A percentile compares a stretch with the other conserved stretches of the same genome.
phyloP scores from a whole-genome alignment of 2,113 vertebrate genomes.

The Peucedramus taeniatus region DNA sequence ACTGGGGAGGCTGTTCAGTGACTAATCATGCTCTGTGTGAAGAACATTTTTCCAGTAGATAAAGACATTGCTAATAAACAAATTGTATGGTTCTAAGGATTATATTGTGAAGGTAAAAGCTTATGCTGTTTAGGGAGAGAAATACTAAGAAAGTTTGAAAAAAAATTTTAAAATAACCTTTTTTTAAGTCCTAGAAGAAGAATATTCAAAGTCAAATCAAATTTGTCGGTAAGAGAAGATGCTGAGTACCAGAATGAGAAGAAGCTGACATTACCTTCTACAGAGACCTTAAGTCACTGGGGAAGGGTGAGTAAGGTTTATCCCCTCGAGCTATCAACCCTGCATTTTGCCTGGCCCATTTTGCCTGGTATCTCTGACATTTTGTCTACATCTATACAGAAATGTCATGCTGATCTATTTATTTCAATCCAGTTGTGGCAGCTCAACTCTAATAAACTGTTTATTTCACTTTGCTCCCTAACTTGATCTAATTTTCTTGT shows the following conservation, averaged over 20 bases:
- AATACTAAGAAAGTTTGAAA: background rate
- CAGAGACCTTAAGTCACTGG: background rate
- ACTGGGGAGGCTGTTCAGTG: background rate
- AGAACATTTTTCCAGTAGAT: background rate
- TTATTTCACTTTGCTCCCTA: background rate
- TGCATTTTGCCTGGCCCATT: background rate
- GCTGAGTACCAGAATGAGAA: background rate
- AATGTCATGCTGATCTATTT: background rate
- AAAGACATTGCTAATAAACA: background rate
- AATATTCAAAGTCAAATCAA: background rate
- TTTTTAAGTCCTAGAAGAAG: background rate
- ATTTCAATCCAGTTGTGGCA: background rate
- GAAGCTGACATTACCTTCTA: background rate
- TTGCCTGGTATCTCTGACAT: background rate
- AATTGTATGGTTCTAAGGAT: background rate
- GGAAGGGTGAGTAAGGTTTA: background rate
- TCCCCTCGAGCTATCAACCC: background rate
- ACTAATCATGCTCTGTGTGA: background rate
- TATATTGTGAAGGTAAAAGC: background rate
- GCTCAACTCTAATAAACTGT: background rate
- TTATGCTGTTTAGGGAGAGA: background rate
- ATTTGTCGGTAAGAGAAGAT: background rate
- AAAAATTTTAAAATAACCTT: background rate
- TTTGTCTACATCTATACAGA: background rate
- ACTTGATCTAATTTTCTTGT: background rate